Conservation (phyloP, 2,113 vertebrate species). For the Atherinomorus stipes region DNA sequence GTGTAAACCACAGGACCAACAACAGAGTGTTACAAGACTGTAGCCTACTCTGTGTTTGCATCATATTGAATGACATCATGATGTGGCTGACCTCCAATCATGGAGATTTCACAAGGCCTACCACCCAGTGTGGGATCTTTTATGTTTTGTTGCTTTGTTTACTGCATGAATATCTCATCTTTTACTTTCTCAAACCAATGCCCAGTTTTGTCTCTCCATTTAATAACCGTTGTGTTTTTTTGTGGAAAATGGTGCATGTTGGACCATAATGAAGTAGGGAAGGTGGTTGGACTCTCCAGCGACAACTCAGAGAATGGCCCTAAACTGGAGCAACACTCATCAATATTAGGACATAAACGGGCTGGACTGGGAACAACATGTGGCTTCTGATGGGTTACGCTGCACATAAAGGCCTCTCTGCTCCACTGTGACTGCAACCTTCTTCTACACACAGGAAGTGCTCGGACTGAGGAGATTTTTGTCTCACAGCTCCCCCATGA, state of each 20-base stretch:
- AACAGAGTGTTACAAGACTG: constrained; percentile 28
- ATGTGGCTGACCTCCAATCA: constrained; percentile 40
- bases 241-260: constrained; percentile 55
- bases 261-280: constrained; percentile 27
- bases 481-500: constrained; percentile 58
- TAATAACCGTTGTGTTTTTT: constrained; percentile 37
- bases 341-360: constrained; percentile 13
- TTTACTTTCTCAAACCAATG: constrained; percentile 32
- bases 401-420: constrained; percentile 32
- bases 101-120: constrained; percentile 43
- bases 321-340: constrained; percentile 11
- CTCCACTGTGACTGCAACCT: constrained; percentile 38
- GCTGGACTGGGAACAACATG: constrained; percentile 27
- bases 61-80: constrained; percentile 15
- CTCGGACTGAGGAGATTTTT: constrained; percentile 26
- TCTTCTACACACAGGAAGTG: constrained; percentile 36
- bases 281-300: constrained; percentile 19
- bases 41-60: constrained; percentile 10
- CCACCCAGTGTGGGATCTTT: constrained; percentile 36
- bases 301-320: neutral
- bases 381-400: neutral
- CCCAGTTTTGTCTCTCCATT: constrained; percentile 30
- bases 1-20: constrained; percentile 49
- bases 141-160: constrained; percentile 52
- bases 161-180: constrained; percentile 58